Evolutionary conservation across 2,113 vertebrate genomes (phyloP).

Genomic region (Plectropomus leopardus): DNA sequence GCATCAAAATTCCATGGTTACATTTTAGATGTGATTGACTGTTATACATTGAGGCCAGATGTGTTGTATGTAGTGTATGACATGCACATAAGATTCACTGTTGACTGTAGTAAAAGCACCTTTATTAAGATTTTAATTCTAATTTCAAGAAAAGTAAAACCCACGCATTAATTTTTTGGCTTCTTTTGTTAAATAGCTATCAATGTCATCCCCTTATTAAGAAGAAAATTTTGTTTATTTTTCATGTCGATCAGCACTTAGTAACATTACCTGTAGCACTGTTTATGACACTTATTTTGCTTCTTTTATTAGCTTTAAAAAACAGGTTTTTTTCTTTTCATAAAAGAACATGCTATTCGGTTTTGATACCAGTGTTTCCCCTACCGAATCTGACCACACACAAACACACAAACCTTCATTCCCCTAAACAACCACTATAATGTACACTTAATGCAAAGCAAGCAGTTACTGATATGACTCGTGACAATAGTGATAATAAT

Average conservation of each 20-base stretch:
- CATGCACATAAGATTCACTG: background rate
- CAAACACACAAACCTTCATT: background rate
- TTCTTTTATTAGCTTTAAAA: constrained; percentile 13
- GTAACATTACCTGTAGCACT: background rate
- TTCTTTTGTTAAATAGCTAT: background rate
- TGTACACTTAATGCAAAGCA: too few relatives aligned
- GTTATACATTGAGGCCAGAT: background rate
- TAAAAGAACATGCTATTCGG: constrained; percentile 13
- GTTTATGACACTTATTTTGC: background rate
- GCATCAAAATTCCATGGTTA: background rate
- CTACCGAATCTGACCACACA: background rate
- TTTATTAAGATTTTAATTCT: background rate
- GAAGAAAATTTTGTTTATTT: background rate
- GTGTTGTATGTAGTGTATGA: background rate
- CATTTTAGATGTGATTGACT: background rate
- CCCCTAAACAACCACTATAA: too few relatives aligned
- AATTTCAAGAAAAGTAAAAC: background rate
- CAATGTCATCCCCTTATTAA: background rate
- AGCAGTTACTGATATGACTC: too few relatives aligned
- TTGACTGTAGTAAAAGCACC: background rate
- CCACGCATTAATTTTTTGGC: background rate
- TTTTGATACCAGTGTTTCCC: constrained; percentile 42
- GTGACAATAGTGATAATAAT: too few relatives aligned
- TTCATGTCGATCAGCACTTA: background rate
- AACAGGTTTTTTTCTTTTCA: background rate